Evolutionary conservation across 2,888 invertebrate genomes (phyloP), one percentile per base, ranked within the genome.

Genomic region (Bugula neritina): DNA sequence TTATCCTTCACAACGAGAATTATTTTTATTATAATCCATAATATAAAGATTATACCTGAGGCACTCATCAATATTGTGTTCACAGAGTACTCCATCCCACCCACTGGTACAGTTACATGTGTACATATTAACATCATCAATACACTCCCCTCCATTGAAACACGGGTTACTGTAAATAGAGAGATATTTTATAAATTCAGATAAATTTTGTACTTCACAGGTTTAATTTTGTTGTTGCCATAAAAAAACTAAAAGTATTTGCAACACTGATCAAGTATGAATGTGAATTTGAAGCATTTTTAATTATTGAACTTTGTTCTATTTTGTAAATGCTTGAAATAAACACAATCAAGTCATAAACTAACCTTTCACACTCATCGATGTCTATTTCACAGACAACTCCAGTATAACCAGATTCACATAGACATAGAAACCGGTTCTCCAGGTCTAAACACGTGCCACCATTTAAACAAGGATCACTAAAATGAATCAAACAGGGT

Each of bases 11-110:
- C n/a, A n/a, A n/a, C n/a, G n/a, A n/a, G n/a, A n/a, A n/a, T n/a
- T n/a, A n/a, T n/a, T n/a, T n/a, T n/a, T n/a, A n/a, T n/a, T n/a
- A n/a, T n/a, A n/a, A n/a, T n/a, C n/a, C n/a, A n/a, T n/a, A n/a
- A n/a, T n/a, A n/a, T n/a, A n/a, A n/a, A n/a, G n/a, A n/a, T n/a
- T n/a, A n/a, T 57, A 57, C 57, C 57, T 57, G n/a, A 17, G 3
- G 27, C 57, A 57, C 23, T 57, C 57, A n/a, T 57, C 23, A n/a
- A 57, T 57, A 57, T 57, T 27, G 3, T 57, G 57, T 57, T 21
- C 27, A 57, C 57, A 57, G 13, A 17, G 23, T 17, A 27, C 3
- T 13, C 57, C 57, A 57, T n/a, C 23, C 57, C 57, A 57, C 5
- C 57, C 57, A 25, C 23, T 27, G 27, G n/a, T 27, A 57, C 57